Percentiles rank a stretch among this genome's conserved stretches.
These are phyloP conservation scores for Homarus gammarus DNA, from an alignment of 2,888 invertebrate genomes.

Conservation along the genomic window DNA sequence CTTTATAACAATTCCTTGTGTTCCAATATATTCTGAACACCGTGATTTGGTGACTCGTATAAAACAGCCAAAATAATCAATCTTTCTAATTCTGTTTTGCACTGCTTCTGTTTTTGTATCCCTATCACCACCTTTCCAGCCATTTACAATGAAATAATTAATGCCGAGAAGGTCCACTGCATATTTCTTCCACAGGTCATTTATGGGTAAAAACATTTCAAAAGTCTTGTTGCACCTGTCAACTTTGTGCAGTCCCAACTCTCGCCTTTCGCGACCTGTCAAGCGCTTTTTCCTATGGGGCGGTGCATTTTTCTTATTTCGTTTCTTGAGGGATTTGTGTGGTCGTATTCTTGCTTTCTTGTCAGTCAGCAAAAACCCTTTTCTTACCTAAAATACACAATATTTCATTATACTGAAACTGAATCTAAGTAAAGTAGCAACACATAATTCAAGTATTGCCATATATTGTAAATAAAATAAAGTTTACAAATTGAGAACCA, in stretches of 20 bases:
- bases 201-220: slow-evolving; percentile 65
- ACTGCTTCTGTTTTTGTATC: slow-evolving; percentile 63
- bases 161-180: slow-evolving; percentile 41
- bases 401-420: slow-evolving; percentile 21
- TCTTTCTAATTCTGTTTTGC: slow-evolving; percentile 76
- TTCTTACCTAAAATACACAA: slow-evolving; percentile 79
- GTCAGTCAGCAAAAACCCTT: slow-evolving; percentile 32
- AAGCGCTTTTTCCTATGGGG: slow-evolving; percentile 57
- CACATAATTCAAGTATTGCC: neutral
- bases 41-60: slow-evolving; percentile 76
- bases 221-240: slow-evolving; percentile 65
- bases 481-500: neutral
- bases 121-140: slow-evolving; percentile 45
- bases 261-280: slow-evolving; percentile 57
- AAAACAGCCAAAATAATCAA: slow-evolving; percentile 77
- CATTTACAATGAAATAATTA: slow-evolving; percentile 17
- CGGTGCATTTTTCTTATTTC: neutral
- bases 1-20: slow-evolving; percentile 77
- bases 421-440: slow-evolving; percentile 3
- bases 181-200: slow-evolving; percentile 69
- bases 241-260: slow-evolving; percentile 60
- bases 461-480: neutral
- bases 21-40: slow-evolving; percentile 76
- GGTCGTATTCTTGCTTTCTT: slow-evolving; percentile 63
- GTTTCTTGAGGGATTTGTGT: slow-evolving; percentile 79